phyloP scores from a whole-genome alignment of 2,797 vertebrate genomes.

The Xenops minutus region DNA sequence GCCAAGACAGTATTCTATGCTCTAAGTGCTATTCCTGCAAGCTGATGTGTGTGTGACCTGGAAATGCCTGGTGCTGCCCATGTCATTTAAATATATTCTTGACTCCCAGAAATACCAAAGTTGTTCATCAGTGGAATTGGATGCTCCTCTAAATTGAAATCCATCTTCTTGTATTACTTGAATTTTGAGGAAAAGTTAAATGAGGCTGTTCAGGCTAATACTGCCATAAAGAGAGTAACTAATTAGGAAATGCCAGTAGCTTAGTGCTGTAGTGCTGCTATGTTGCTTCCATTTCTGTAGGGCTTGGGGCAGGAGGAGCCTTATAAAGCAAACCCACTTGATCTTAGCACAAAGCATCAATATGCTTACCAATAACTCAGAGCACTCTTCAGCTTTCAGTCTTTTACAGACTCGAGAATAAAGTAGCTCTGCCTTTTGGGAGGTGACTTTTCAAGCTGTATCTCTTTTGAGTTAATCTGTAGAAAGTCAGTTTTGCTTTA shows the following conservation, averaged over 20 bases:
- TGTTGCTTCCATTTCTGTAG: not conserved
- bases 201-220: not conserved
- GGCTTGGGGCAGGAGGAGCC: not conserved
- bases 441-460: not conserved
- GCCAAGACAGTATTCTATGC: not conserved
- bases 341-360: not conserved
- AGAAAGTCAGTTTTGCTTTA: not conserved
- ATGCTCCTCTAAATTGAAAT: not conserved
- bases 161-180: not conserved
- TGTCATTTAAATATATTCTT: not conserved
- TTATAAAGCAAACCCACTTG: not conserved
- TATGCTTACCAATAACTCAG: not conserved
- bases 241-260: not conserved
- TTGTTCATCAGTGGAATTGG: not conserved
- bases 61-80: not conserved
- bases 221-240: not conserved
- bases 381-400: not conserved
- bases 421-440: not conserved
- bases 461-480: not conserved
- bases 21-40: rapidly evolving
- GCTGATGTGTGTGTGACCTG: not conserved
- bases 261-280: not conserved
- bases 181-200: not conserved
- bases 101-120: not conserved
- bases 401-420: not conserved